Base-by-base conservation (phyloP, 2,113 vertebrate species). In the Thomomys bottae region DNA sequence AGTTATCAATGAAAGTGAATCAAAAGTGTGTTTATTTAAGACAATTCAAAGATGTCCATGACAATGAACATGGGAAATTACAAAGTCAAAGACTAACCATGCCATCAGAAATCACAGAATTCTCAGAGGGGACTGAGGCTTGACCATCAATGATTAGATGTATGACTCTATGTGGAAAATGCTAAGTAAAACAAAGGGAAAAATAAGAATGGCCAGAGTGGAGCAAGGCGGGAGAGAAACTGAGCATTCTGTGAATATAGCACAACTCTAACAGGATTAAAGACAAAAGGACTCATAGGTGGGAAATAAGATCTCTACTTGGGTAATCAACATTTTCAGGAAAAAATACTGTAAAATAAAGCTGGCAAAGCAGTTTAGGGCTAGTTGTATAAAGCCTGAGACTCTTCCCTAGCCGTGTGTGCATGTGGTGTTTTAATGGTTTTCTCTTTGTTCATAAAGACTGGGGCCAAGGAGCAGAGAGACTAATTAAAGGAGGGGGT, bases 31-130 rank as follows among this genome's bases (percentile, higher is more conserved):
- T 7, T 18, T 82, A 45, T 66, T 71, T 88, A 92, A 84, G 57
- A 40, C 34, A 79, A 8, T 67, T 34, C 68, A 38, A 94, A 72
- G 38, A 80, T 10, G 3, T 5, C 26, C 23, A 10, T 14, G 8
- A 80, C 80, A 87, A 88, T 20, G 66, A 28, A 10, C 49, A 61
- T 5, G 4, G 2, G 23, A 5, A 49, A 34, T 77, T 64, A 45
- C 57, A 94, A 67, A 84, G 71, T 72, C 32, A 64, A 72, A 90
- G 84, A 83, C 17, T 49, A 40, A 79, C 85, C 6, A 38, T 28
- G 63, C 23, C 23, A 85, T 49, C 34, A 63, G 70, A 83, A 24
- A 49, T 57, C 68, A 45, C 11, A 75, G 24, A 21, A 32, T 30
- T 79, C 20, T 54, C 8, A 12, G 38, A n/a, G 15, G 49, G 14